Conservation (phyloP, 2,888 invertebrate species). For the Athalia circularis region DNA sequence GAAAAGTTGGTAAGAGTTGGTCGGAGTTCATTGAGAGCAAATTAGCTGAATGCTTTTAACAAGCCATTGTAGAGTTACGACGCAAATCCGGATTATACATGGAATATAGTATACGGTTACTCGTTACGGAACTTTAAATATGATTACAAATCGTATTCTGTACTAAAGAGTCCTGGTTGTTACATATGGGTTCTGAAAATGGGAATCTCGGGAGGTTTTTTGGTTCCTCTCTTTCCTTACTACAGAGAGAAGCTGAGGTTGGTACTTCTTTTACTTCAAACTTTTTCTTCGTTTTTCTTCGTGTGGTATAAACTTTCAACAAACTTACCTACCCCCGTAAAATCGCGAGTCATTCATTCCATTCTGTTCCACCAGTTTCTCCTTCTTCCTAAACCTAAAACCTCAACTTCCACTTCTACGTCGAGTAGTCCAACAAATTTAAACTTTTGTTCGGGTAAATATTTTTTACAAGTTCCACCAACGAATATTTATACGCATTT, state of each 20-base stretch:
- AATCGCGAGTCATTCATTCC: constrained; percentile 40
- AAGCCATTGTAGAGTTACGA: constrained; percentile 3
- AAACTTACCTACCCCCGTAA: constrained; percentile 19
- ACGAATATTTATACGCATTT: constrained; percentile 24
- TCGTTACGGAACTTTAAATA: constrained; percentile 41
- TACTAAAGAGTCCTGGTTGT: too few species aligned
- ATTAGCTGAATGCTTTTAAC: constrained; percentile 13
- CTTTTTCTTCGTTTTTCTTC: not conserved
- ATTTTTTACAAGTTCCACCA: constrained; percentile 1
- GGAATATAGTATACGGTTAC: constrained; percentile 16
- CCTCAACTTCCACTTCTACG: not conserved
- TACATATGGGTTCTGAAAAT: not conserved
- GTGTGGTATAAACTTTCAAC: not conserved
- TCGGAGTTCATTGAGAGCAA: not conserved
- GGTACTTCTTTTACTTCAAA: not conserved
- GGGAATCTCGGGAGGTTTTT: constrained; percentile 3
- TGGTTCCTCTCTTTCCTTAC: not conserved
- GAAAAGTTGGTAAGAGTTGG: not conserved
- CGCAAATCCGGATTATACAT: not conserved
- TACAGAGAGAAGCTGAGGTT: not conserved
- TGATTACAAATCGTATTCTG: constrained; percentile 20
- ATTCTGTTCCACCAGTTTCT: constrained; percentile 19
- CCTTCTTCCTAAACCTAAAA: not conserved
- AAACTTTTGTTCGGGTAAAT: constrained; percentile 40
- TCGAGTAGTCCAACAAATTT: constrained; percentile 35